Conservation (phyloP, 2,797 vertebrate species). For the Scyliorhinus canicula region DNA sequence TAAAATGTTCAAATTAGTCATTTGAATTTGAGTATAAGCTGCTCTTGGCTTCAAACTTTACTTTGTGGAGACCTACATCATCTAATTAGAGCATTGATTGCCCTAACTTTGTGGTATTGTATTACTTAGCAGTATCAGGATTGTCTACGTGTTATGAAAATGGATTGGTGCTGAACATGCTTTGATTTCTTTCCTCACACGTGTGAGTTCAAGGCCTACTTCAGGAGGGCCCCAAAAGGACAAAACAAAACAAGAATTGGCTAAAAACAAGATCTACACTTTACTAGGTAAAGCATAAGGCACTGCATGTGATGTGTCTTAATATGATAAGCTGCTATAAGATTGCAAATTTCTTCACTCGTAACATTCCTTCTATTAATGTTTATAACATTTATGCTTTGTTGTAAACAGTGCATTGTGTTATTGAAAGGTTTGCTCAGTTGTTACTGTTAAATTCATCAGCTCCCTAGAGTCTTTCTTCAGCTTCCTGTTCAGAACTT, state of each 20-base stretch:
- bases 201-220: not conserved
- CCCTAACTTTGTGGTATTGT: not conserved
- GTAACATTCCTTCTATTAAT: not conserved
- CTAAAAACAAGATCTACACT: not conserved
- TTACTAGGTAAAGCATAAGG: not conserved
- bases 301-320: not conserved
- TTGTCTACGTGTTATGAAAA: not conserved
- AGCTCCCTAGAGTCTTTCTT: constrained; percentile 12
- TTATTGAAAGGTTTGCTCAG: not conserved
- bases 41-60: not conserved
- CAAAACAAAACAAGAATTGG: not conserved
- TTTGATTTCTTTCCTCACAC: not conserved
- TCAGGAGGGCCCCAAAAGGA: too few species aligned
- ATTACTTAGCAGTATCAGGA: not conserved
- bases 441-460: not conserved
- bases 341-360: not conserved
- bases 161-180: not conserved
- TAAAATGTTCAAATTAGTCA: not conserved
- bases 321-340: not conserved
- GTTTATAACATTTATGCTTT: not conserved
- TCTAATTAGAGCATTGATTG: not conserved
- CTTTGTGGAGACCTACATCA: not conserved
- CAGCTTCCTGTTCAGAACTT: constrained; percentile 23
- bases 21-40: not conserved
- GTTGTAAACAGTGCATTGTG: not conserved